Evolutionary conservation across 2,888 invertebrate genomes (phyloP).

Genomic region (Dolichopus griseipennis): DNA sequence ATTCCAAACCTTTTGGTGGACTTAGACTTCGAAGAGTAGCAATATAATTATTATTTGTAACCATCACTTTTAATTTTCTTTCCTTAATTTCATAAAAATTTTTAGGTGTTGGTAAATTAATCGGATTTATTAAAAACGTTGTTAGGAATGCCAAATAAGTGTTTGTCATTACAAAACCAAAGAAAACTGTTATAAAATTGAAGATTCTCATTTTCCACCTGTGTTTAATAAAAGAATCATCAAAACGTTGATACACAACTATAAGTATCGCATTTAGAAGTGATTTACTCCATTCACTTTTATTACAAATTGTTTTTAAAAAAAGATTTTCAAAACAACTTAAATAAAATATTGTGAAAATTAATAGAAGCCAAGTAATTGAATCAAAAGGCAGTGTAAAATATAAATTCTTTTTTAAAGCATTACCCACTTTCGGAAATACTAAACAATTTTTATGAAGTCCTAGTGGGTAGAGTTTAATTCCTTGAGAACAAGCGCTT

Average conservation of each 20-base stretch:
- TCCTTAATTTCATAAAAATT: too few species aligned
- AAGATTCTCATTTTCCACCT: neutral
- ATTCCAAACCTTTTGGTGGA: too few species aligned
- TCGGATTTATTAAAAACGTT: too few species aligned
- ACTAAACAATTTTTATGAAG: neutral
- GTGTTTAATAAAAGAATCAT: neutral
- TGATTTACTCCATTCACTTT: neutral
- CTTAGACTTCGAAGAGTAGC: too few species aligned
- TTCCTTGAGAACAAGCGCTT: too few species aligned
- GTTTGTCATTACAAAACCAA: neutral
- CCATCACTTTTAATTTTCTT: too few species aligned
- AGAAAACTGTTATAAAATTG: neutral
- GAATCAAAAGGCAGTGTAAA: neutral
- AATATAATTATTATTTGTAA: too few species aligned
- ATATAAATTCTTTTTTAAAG: neutral
- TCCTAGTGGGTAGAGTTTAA: neutral
- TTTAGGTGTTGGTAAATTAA: neutral
- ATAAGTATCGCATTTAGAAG: neutral
- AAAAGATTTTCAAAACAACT: neutral
- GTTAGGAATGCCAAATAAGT: neutral
- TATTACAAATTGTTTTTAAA: neutral
- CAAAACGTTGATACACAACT: neutral
- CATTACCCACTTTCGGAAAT: neutral
- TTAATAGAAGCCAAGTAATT: neutral
- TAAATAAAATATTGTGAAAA: neutral